These are phyloP conservation scores for Ophion obscuratus DNA, from an alignment of 2,888 invertebrate genomes.

Conservation along the genomic window DNA sequence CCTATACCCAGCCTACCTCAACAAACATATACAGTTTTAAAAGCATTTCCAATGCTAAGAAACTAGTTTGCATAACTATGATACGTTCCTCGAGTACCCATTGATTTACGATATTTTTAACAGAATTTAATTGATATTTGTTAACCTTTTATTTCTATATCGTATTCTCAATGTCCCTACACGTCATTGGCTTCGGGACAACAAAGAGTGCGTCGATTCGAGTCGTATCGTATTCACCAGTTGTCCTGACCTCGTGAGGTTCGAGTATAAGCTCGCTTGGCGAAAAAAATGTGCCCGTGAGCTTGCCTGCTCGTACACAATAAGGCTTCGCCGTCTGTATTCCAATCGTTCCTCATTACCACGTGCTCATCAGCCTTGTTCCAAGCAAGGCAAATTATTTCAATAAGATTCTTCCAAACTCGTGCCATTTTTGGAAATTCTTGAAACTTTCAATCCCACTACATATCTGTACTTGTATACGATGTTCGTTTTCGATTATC, in stretches of 20 bases:
- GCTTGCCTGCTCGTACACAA: constrained; percentile 20
- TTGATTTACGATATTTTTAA: neutral
- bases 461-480: neutral
- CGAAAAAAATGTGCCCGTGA: constrained; percentile 8
- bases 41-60: neutral
- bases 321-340: constrained; percentile 14
- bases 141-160: neutral
- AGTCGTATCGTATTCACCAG: neutral
- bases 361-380: constrained; percentile 17
- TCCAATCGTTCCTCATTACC: constrained; percentile 33
- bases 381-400: constrained; percentile 19
- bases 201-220: neutral
- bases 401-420: constrained; percentile 8
- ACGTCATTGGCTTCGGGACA: neutral
- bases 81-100: neutral
- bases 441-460: neutral
- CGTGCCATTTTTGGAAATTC: constrained; percentile 13
- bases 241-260: constrained; percentile 5
- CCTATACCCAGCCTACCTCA: too few species aligned
- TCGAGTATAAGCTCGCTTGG: neutral
- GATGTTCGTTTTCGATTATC: neutral
- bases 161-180: neutral
- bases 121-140: neutral
- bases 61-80: neutral
- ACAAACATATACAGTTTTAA: too few species aligned